These are phyloP conservation scores for Acanthaster planci DNA, from an alignment of 35 echinoderm and acorn worm species.

Conservation along the genomic window DNA sequence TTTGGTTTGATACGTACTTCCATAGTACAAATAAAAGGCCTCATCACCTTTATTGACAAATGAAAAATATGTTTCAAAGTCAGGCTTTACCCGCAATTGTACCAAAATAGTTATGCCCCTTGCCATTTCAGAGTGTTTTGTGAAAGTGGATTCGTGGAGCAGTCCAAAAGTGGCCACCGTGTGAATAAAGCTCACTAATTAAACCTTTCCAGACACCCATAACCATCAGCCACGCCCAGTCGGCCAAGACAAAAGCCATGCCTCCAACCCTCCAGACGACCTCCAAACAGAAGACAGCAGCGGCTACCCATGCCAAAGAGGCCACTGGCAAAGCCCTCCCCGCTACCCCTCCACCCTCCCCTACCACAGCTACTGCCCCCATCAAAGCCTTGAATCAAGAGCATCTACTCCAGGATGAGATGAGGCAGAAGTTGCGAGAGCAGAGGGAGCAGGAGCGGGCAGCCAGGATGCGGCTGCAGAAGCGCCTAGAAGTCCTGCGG, in stretches of 20 bases:
- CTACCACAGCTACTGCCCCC: conserved; percentile 8
- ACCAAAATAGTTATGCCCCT: no score
- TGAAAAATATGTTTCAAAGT: no score
- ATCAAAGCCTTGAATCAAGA: conserved; percentile 4
- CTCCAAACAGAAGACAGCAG: not conserved
- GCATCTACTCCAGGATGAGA: conserved; percentile 6
- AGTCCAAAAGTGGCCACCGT: no score
- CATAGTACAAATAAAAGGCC: no score
- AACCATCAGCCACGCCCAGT: no score
- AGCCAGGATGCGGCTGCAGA: conserved; percentile 62
- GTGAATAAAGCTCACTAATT: no score
- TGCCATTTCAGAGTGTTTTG: no score
- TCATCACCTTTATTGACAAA: no score
- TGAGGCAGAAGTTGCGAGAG: conserved; percentile 60
- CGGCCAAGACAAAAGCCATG: not conserved
- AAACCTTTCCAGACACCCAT: no score
- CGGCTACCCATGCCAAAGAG: not conserved
- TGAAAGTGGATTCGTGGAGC: no score
- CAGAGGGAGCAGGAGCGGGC: conserved; percentile 77
- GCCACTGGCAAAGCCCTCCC: not conserved
- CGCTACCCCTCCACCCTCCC: not conserved
- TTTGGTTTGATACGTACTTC: no score
- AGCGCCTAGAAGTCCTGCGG: conserved; percentile 59
- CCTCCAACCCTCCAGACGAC: not conserved
- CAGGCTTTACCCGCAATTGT: no score